phyloP scores from a whole-genome alignment of 2,888 invertebrate species.

The Callinectes sapidus region DNA sequence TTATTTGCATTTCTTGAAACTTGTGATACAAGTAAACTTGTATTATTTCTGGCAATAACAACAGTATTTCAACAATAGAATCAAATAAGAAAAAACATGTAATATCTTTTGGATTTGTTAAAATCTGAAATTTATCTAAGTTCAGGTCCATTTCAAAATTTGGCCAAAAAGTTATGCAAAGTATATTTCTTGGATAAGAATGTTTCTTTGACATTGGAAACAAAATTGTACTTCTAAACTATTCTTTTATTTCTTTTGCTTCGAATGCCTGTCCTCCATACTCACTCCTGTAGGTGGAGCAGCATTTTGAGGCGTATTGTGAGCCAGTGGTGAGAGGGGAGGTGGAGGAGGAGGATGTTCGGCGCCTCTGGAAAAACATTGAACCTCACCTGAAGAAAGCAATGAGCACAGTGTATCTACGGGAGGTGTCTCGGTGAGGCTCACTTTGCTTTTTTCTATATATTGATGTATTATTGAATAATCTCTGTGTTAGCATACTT shows the following conservation, averaged over 20 bases:
- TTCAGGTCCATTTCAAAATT: neutral
- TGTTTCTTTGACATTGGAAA: neutral
- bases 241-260: neutral
- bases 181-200: neutral
- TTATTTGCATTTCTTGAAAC: too few species aligned
- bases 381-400: slow-evolving; percentile 85
- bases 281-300: slow-evolving; percentile 74
- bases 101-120: too few species aligned
- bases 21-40: too few species aligned
- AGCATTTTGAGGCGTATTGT: slow-evolving; percentile 84
- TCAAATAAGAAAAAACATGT: too few species aligned
- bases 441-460: neutral
- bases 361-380: slow-evolving; percentile 87
- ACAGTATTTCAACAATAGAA: too few species aligned
- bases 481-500: neutral
- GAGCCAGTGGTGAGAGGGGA: slow-evolving; percentile 85
- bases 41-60: too few species aligned
- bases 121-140: too few species aligned
- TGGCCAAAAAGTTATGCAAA: neutral
- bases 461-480: neutral
- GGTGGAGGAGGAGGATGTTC: slow-evolving; percentile 81
- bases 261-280: neutral
- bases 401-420: slow-evolving; percentile 85
- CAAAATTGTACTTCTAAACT: neutral
- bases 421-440: slow-evolving; percentile 74